Conservation (phyloP, 2,797 vertebrate species). For the Neostethus bicornis region DNA sequence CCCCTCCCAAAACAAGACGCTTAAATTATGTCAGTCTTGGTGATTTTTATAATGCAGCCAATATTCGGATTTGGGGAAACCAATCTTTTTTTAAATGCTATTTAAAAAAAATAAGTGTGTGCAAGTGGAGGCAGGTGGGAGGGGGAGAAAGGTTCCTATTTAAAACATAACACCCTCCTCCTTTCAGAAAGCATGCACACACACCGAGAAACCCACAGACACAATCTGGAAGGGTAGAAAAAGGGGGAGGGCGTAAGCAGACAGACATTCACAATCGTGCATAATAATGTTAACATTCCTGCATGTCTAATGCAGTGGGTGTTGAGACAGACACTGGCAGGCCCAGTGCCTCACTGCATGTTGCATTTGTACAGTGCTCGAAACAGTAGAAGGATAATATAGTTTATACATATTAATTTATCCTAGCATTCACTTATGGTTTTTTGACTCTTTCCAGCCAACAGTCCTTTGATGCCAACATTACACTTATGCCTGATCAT, state of each 20-base stretch:
- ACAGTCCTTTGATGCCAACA: slow-evolving; percentile 41
- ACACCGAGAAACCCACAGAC: slow-evolving; percentile 78
- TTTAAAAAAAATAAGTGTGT: slow-evolving; percentile 67
- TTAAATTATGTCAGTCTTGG: slow-evolving; percentile 15
- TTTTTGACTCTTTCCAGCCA: slow-evolving; percentile 47
- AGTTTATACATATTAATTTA: slow-evolving; percentile 73
- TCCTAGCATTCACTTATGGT: slow-evolving; percentile 38
- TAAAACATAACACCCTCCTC: slow-evolving; percentile 78
- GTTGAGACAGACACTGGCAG: slow-evolving; percentile 71
- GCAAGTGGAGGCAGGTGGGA: too few relatives aligned
- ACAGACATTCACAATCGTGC: slow-evolving; percentile 89
- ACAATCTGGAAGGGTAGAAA: slow-evolving; percentile 76
- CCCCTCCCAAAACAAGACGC: slow-evolving; percentile 22
- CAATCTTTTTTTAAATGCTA: slow-evolving; percentile 75
- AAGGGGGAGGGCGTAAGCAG: slow-evolving; percentile 73
- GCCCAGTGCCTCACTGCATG: slow-evolving; percentile 54
- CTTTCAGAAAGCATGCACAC: slow-evolving; percentile 59
- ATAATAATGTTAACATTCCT: slow-evolving; percentile 94
- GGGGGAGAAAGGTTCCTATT: slow-evolving; percentile 42
- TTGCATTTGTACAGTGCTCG: slow-evolving; percentile 49
- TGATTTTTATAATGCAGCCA: slow-evolving; percentile 22
- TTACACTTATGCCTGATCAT: slow-evolving; percentile 65
- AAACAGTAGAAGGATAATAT: slow-evolving; percentile 57
- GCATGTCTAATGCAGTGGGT: slow-evolving; percentile 89
- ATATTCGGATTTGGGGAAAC: slow-evolving; percentile 63